These are phyloP conservation scores for Heliconius cydno DNA, from an alignment of 2,888 invertebrate species.

Conservation along the genomic window DNA sequence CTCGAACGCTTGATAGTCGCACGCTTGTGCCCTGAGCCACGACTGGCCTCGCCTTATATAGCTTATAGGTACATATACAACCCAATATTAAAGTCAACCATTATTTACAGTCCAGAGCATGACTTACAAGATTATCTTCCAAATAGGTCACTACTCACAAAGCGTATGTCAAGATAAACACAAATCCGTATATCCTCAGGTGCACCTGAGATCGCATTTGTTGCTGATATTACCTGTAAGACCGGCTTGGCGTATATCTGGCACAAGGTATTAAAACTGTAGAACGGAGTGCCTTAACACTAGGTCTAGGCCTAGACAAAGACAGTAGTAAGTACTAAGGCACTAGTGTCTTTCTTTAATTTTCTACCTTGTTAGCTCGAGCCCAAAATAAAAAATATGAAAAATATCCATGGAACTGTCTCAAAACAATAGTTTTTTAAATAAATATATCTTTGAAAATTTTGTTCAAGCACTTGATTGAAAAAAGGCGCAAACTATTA, in stretches of 20 bases:
- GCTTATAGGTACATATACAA: background rate
- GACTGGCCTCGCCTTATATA: background rate
- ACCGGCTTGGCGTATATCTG: no score
- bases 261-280: background rate
- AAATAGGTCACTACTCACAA: conserved; percentile 17
- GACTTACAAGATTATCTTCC: conserved; percentile 17
- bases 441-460: no score
- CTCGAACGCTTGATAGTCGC: no score
- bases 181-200: background rate
- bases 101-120: conserved; percentile 12
- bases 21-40: no score
- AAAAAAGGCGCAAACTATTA: no score
- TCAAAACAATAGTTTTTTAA: no score
- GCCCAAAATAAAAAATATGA: no score
- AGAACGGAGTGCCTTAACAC: background rate
- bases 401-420: no score
- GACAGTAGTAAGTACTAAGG: no score
- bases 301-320: background rate
- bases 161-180: conserved; percentile 22
- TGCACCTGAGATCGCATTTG: conserved; percentile 29
- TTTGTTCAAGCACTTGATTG: no score
- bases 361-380: no score
- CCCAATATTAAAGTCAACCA: conserved; percentile 7
- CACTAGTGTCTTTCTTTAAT: no score
- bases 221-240: background rate